Evolutionary conservation across 2,888 invertebrate genomes (phyloP), one percentile per base, ranked within the genome.

Genomic region (Eristalis intricaria): DNA sequence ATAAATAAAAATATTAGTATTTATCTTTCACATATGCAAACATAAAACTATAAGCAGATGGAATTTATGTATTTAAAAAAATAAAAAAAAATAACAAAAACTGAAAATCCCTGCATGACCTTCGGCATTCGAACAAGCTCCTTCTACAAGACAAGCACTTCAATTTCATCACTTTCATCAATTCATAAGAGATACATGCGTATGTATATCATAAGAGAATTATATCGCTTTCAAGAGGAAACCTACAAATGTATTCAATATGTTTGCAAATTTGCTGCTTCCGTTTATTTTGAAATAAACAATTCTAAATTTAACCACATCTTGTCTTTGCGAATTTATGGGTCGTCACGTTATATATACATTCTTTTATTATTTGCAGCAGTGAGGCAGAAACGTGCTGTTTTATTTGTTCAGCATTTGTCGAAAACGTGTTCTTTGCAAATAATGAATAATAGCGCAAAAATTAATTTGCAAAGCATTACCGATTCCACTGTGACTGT

Each of bases 361-460:
- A 43, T 35, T 69, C 60, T 70, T 29, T 63, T 70, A 65, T 38
- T 65, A 29, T 74, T 74, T 74, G 40, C 56, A 29, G 63, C 63
- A 68, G 43, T 74, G 19, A n/a, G 38, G 69, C 63, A 29, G 81
- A 81, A 81, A 81, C 81, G 81, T 81, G 81, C 69, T 81, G 68
- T 69, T 69, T 81, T 69, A 75, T 74, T 75, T 81, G 64, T 64
- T 64, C 61, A 64, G 63, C 35, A 68, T 68, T 56, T 81, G 38
- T 40, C 58, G 29, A 75, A 81, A 81, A 81, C 74, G 74, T 81
- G 74, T 63, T 74, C 5, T 75, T 81, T 13, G 61, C 40, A 58
- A 80, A 43, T n/a, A 74, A 50, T 61, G 38, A 69, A 68, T 56
- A 63, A 69, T 35, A 38, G 38, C 32, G 11, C n/a, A 71, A 35